Evolutionary conservation across 2,888 invertebrate genomes (phyloP).

Genomic region (Drosophila cognata): DNA sequence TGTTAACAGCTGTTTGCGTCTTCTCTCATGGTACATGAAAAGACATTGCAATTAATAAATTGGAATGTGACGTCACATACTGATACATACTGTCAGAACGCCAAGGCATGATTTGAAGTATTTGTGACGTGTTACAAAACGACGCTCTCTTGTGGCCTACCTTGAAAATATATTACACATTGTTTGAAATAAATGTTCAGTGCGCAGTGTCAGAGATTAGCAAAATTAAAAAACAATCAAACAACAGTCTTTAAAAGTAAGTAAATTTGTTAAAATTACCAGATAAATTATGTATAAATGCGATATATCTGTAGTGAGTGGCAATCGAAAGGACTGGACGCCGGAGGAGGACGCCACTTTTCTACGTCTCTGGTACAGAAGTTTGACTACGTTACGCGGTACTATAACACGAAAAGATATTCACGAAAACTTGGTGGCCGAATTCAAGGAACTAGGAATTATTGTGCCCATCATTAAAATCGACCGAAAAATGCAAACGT

Average conservation of each 20-base stretch:
- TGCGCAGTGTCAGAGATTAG: not conserved
- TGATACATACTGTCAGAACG: not conserved
- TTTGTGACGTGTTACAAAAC: not conserved
- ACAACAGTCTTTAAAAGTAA: conserved; percentile 4
- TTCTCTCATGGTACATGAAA: not conserved
- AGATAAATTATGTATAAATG: not conserved
- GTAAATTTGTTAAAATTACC: not conserved
- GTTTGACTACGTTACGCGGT: not conserved
- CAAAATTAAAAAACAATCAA: not conserved
- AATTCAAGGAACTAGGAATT: conserved; percentile 33
- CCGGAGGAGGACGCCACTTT: conserved; percentile 19
- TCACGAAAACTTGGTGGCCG: conserved; percentile 7
- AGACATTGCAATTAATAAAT: not conserved
- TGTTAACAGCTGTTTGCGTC: not conserved
- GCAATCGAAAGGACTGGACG: conserved; percentile 22
- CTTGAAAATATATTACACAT: not conserved
- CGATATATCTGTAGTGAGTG: conserved; percentile 19
- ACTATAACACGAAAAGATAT: not conserved
- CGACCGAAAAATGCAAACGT: conserved; percentile 36
- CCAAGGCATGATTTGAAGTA: not conserved
- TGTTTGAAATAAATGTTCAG: not conserved
- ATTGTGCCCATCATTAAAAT: conserved; percentile 6
- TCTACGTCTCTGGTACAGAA: conserved; percentile 29
- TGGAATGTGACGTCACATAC: conserved; percentile 5
- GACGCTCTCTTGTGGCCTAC: not conserved